Evolutionary conservation across 2,888 invertebrate genomes (phyloP), one percentile per base, ranked within the genome.

Genomic region (Protodeltote pygarga): DNA sequence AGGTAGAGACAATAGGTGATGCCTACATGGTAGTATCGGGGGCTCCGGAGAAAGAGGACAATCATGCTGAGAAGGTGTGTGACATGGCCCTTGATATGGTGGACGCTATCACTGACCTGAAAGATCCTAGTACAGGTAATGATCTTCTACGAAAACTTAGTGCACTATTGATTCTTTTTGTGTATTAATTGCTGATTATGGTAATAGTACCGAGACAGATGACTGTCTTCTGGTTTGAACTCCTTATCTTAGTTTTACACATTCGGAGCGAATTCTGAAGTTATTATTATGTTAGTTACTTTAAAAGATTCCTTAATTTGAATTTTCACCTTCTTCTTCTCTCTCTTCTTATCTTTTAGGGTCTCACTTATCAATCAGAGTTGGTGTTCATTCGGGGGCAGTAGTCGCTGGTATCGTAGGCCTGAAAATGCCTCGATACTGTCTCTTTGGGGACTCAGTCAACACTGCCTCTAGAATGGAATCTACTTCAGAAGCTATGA

Each of bases 21-120:
- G 99, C 99, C 0, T 99, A 99, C 82, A 98, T 99, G 98, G 98
- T 98, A 0, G 99, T 98, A 0, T 97, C 98, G 0, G 99, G 99
- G 0, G 98, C 98, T 0, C 98, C 98, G 0, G 96, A 97, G 66
- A 96, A 96, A 71, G 97, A 97, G 76, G 93, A 93, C 37, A 96
- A 97, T 77, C 99, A 99, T 79, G 98, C 98, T 0, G 96, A 97
- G 80, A 95, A 96, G 72, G 97, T 98, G 3, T 98, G 97, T 79
- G 96, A 98, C 79, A 98, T 99, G 98, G 98, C 98, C 0, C 89
- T 98, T 16, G 98, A 98, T 75, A 99, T 99, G 98, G 95, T 98
- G 1, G 96, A 97, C 63, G 97, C 98, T 1, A 98, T 98, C 75
- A 96, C 95, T 0, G 96, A 97, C 75, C 93, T 98, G 0, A 97